A percentile compares a stretch with the other conserved stretches of the same genome.
These are phyloP conservation scores for Bactericera cockerelli DNA, from an alignment of 1,140 invertebrate genomes.

Conservation along the genomic window DNA sequence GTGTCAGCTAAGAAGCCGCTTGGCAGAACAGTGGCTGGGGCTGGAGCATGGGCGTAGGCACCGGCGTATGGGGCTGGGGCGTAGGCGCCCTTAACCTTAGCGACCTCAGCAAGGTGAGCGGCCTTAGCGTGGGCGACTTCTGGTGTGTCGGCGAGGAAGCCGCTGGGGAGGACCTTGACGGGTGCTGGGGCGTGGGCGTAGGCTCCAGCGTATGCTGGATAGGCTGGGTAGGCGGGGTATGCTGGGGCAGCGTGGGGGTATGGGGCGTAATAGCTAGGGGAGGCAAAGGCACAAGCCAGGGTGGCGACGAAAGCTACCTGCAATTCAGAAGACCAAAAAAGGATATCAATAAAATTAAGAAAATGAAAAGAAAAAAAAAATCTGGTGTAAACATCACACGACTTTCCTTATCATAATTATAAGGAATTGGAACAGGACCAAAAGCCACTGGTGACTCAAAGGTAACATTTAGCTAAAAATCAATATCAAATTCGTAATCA, in stretches of 20 bases:
- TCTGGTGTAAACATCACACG: too few relatives aligned
- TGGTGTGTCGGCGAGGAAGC: too few relatives aligned
- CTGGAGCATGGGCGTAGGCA: slow-evolving; percentile 13
- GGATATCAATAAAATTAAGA: too few relatives aligned
- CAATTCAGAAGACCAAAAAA: not conserved
- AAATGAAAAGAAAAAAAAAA: too few relatives aligned
- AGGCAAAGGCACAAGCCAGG: not conserved
- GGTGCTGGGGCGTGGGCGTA: too few relatives aligned
- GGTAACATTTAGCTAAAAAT: too few relatives aligned
- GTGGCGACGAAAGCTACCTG: slow-evolving; percentile 10
- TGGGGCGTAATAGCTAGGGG: not conserved
- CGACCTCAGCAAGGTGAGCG: slow-evolving; percentile 23
- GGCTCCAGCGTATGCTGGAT: slow-evolving; percentile 41
- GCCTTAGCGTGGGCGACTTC: slow-evolving; percentile 23
- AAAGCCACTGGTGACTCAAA: too few relatives aligned
- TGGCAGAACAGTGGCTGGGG: slow-evolving; percentile 14
- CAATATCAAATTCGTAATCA: too few relatives aligned
- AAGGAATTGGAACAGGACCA: too few relatives aligned
- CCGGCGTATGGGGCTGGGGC: slow-evolving; percentile 26
- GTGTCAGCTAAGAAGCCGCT: slow-evolving; percentile 35
- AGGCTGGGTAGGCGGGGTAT: slow-evolving; percentile 30
- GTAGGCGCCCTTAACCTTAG: too few relatives aligned
- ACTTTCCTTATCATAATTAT: too few relatives aligned
- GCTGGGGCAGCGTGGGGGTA: slow-evolving; percentile 5
- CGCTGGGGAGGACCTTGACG: too few relatives aligned